Evolutionary conservation across 1,140 invertebrate genomes (phyloP).

Genomic region (Nixonia krombeini): DNA sequence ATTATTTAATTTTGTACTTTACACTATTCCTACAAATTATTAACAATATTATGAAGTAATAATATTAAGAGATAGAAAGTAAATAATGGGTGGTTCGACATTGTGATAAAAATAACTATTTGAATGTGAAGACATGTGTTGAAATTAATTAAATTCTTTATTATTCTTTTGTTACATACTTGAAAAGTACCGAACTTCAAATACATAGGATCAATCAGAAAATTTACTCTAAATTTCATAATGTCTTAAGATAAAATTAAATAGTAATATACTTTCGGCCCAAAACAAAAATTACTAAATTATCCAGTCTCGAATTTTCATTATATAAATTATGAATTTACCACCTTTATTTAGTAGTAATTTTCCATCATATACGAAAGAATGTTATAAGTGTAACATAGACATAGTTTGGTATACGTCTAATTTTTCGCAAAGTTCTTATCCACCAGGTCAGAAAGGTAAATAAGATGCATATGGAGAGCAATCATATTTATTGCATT

Average conservation of each 20-base stretch:
- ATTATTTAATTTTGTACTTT: too few relatives aligned
- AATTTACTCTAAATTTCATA: background rate
- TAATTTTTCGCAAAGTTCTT: slow-evolving; percentile 65
- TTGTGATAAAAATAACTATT: too few relatives aligned
- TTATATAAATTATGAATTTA: slow-evolving; percentile 53
- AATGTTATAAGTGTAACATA: slow-evolving; percentile 42
- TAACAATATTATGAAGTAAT: too few relatives aligned
- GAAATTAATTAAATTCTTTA: too few relatives aligned
- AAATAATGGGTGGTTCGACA: too few relatives aligned
- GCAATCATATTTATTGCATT: too few relatives aligned
- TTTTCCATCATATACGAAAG: slow-evolving; percentile 59
- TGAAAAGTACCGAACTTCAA: slow-evolving; percentile 3
- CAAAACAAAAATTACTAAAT: slow-evolving; percentile 40
- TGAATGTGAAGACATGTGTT: too few relatives aligned
- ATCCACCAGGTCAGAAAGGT: slow-evolving; percentile 67
- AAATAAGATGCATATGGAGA: too few relatives aligned
- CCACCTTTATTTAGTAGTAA: slow-evolving; percentile 49
- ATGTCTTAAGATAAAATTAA: slow-evolving; percentile 32
- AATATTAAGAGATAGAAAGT: too few relatives aligned
- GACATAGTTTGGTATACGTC: slow-evolving; percentile 60
- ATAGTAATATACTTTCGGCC: slow-evolving; percentile 26
- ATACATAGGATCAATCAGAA: background rate
- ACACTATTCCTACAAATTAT: too few relatives aligned
- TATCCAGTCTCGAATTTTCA: slow-evolving; percentile 9
- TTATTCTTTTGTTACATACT: too few relatives aligned